A percentile compares a stretch with the other conserved stretches of the same genome.
phyloP scores from a whole-genome alignment of 1,140 invertebrate species.

The Wasmannia auropunctata region DNA sequence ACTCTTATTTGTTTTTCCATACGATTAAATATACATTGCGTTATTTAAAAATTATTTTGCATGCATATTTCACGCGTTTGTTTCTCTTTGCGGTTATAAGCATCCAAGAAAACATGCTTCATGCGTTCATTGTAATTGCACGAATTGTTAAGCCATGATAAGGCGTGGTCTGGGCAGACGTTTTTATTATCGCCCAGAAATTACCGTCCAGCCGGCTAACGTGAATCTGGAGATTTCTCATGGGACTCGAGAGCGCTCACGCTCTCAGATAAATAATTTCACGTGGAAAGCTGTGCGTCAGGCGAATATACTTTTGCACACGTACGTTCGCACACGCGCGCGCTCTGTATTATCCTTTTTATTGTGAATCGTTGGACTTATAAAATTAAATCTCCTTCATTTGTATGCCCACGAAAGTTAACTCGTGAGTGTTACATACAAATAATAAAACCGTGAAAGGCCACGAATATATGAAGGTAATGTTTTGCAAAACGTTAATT shows the following conservation, averaged over 20 bases:
- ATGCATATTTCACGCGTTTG: slow-evolving; percentile 16
- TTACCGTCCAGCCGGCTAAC: slow-evolving; percentile 48
- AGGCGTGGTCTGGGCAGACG: slow-evolving; percentile 45
- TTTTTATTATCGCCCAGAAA: slow-evolving; percentile 60
- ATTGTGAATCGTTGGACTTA: slow-evolving; percentile 35
- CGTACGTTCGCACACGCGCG: neutral
- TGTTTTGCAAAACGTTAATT: slow-evolving; percentile 23
- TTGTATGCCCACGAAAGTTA: neutral
- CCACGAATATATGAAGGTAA: neutral
- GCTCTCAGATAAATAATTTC: slow-evolving; percentile 57
- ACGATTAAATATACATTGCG: neutral
- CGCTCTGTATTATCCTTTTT: neutral
- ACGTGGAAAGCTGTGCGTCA: slow-evolving; percentile 48
- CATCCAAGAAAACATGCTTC: slow-evolving; percentile 10
- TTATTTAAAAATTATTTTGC: neutral
- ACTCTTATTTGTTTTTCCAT: neutral
- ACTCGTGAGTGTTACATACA: neutral
- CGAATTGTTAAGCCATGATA: slow-evolving; percentile 53
- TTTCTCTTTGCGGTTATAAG: slow-evolving; percentile 13
- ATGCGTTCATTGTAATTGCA: slow-evolving; percentile 38
- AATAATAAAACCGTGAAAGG: neutral
- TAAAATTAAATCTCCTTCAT: slow-evolving; percentile 47
- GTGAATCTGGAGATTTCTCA: slow-evolving; percentile 57
- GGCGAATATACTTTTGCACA: slow-evolving; percentile 15
- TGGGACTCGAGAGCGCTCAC: slow-evolving; percentile 7